Conservation (phyloP, 2,888 invertebrate genomes). For the Chouioia cunea region DNA sequence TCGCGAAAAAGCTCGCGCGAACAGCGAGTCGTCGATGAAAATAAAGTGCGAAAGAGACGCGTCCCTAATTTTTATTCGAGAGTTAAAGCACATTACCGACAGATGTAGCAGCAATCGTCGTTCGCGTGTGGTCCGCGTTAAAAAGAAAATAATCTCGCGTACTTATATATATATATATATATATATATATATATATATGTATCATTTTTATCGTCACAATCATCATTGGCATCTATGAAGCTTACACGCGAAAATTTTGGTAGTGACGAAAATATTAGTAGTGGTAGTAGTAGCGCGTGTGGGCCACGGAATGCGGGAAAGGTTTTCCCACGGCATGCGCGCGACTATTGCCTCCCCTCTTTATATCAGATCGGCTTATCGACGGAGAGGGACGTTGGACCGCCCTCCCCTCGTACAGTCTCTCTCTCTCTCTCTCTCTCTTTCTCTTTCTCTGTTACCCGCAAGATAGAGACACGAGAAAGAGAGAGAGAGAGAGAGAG, state of each 20-base stretch:
- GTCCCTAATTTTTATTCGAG: too few relatives aligned
- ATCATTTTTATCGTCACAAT: too few relatives aligned
- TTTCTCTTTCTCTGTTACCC: background rate
- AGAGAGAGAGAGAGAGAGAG: background rate
- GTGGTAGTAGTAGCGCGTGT: background rate
- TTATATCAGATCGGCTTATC: slow-evolving; percentile 32
- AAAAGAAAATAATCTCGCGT: slow-evolving; percentile 14
- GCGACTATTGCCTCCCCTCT: slow-evolving; percentile 49
- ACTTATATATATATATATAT: too few relatives aligned
- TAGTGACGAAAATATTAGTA: background rate
- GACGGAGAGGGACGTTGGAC: slow-evolving; percentile 39
- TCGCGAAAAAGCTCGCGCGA: too few relatives aligned
- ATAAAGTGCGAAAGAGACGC: too few relatives aligned
- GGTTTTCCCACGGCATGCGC: slow-evolving; percentile 64
- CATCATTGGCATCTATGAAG: too few relatives aligned
- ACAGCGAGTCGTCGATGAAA: too few relatives aligned
- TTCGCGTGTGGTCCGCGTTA: slow-evolving; percentile 37
- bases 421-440: slow-evolving; percentile 17
- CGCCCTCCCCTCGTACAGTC: slow-evolving; percentile 32
- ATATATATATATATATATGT: too few relatives aligned
- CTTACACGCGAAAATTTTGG: background rate
- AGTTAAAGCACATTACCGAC: too few relatives aligned
- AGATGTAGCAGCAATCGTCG: too few relatives aligned
- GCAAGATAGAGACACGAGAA: slow-evolving; percentile 21
- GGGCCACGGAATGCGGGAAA: slow-evolving; percentile 63